Evolutionary conservation across 2,888 invertebrate genomes (phyloP), one percentile per base, ranked within the genome.

Genomic region (Caenorhabditis panamensis): DNA sequence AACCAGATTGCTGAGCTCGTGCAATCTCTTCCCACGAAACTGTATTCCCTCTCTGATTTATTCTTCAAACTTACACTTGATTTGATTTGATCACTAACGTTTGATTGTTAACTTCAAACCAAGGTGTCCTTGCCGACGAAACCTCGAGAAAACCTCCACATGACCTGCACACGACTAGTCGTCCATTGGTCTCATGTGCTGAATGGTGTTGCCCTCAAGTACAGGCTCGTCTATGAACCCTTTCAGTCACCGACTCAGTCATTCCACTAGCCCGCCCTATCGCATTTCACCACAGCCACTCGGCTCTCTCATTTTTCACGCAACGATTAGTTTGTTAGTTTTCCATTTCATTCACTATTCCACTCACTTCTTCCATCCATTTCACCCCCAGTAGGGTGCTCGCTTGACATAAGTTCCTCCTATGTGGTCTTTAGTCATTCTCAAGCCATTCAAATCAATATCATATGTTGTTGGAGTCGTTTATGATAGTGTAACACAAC

Each of bases 401-500:
- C 9, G 4, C 9, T 31, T 31, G 4, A 9, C 4, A 31, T 31
- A 31, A 9, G 31, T 31, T 31, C 31, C 18, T 47, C 9, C 47
- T 20, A 18, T 3, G 18, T 47, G 20, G 47, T 47, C 47, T 51
- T 41, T 41, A 11, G 41, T 11, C 44, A 26, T 26, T 47, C 47
- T 51, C 18, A 2, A 24, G 9, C 18, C 22, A 22, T 47, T 47
- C 44, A 18, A 59, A 59, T 59, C 47, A 37, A 61, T 47, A 28
- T 44, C 47, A 61, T 28, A 24, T 59, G 59, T 24, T 59, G 31
- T 22, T 37, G 24, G 24, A 20, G 9, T 20, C 37, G 13, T 22
- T 36, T 24, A 61, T 61, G 44, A 61, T 47, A 61, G 61, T 61
- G 47, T 61, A 61, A 61, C 59, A 58, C n/a, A 56, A 8, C 26